Percentiles rank a stretch among this genome's conserved stretches.
These are phyloP conservation scores for Sussaba pulchella DNA, from an alignment of 2,888 invertebrate species.

Conservation along the genomic window DNA sequence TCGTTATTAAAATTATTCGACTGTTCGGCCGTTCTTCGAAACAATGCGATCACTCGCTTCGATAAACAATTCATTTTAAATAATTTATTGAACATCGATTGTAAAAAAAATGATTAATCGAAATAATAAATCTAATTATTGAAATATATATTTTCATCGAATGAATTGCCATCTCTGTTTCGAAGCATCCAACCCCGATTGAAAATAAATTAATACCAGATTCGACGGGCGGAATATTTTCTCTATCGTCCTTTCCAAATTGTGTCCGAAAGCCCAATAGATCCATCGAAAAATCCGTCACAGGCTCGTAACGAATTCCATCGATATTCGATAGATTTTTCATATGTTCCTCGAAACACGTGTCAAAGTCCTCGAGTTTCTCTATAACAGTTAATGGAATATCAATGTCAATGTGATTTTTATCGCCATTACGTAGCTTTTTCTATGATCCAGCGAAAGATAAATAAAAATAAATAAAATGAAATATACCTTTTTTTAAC, in stretches of 20 bases:
- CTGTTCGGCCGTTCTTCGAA: conserved; percentile 64
- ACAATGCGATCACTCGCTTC: no score
- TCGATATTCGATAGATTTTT: conserved; percentile 65
- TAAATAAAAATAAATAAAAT: background rate
- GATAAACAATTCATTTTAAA: no score
- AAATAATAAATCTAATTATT: no score
- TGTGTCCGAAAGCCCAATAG: conserved; percentile 72
- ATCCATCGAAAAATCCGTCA: conserved; percentile 73
- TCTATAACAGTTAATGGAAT: conserved; percentile 63
- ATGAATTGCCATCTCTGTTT: conserved; percentile 67
- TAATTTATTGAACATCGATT: no score
- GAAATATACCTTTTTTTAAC: conserved; percentile 69
- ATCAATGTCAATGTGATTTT: background rate
- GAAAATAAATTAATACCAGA: conserved; percentile 1
- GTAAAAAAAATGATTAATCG: no score
- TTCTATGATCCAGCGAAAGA: background rate
- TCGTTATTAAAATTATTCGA: conserved; percentile 68
- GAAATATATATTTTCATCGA: no score
- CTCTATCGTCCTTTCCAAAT: conserved; percentile 5
- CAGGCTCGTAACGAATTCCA: conserved; percentile 70
- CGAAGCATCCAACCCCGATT: conserved; percentile 67
- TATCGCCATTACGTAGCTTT: background rate
- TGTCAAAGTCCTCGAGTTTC: conserved; percentile 73
- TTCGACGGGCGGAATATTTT: background rate
- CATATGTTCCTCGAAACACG: conserved; percentile 71